Conservation (phyloP, 2,888 invertebrate genomes). For the Quadroppia sp. region DNA sequence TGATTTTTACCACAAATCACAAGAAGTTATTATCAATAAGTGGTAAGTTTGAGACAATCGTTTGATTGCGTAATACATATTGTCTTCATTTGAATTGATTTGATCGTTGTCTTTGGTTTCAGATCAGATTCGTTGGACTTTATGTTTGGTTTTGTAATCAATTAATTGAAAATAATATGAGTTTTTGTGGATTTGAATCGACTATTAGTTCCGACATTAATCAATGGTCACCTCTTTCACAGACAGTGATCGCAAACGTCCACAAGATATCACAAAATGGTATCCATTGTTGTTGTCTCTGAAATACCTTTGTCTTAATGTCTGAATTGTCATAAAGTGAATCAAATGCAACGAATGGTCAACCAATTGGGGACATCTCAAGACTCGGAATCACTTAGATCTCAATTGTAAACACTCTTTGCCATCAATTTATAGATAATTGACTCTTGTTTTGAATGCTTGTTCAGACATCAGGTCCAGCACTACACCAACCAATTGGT, state of each 20-base stretch:
- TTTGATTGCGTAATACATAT: too few relatives aligned
- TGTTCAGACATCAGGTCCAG: slow-evolving; percentile 68
- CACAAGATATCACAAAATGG: slow-evolving; percentile 97
- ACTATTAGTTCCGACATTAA: slow-evolving; percentile 14
- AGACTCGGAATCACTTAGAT: slow-evolving; percentile 81
- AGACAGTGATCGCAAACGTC: slow-evolving; percentile 80
- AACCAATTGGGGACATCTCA: slow-evolving; percentile 84
- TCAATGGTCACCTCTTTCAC: slow-evolving; percentile 59
- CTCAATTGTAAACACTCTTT: slow-evolving; percentile 66
- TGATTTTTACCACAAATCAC: too few relatives aligned
- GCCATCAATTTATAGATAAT: too few relatives aligned
- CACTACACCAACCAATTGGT: slow-evolving; percentile 91
- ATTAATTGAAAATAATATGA: slow-evolving; percentile 11
- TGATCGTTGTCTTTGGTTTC: too few relatives aligned
- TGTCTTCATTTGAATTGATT: too few relatives aligned
- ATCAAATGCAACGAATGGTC: slow-evolving; percentile 91
- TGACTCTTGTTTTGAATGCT: too few relatives aligned
- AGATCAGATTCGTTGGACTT: too few relatives aligned
- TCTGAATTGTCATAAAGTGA: slow-evolving; percentile 60
- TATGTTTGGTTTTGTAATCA: too few relatives aligned
- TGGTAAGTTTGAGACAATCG: too few relatives aligned
- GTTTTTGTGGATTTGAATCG: slow-evolving; percentile 42
- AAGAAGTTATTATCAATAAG: too few relatives aligned
- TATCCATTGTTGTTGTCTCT: slow-evolving; percentile 54
- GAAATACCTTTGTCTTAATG: slow-evolving; percentile 31